Base-by-base conservation (phyloP, 2,113 vertebrate genomes). In the Elachura formosa region DNA sequence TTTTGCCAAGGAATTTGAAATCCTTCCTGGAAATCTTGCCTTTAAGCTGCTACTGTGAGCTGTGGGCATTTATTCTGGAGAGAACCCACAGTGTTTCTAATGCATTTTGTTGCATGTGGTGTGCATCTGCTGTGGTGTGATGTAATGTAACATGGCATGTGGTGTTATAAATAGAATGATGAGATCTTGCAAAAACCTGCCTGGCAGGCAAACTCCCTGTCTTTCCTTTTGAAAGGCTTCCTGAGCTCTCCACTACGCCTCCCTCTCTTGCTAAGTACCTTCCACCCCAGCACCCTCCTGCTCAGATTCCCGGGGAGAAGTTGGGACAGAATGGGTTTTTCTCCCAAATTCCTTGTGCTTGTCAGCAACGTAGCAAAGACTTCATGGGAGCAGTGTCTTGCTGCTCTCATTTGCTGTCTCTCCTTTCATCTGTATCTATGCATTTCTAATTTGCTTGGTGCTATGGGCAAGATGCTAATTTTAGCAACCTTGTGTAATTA, bases 151-250 rank as follows among this genome's bases (percentile, higher is more conserved):
- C 45, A 46, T 87, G 96, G 90, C 93, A 94, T 96, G 87, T 78
- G 38, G 61, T 71, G 93, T 92, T 96, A 98, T 97, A 98, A 98
- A 98, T 97, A 98, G 97, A 97, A 94, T 6, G 25, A 41, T 54
- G 82, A 90, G 48, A 90, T 94, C 89, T 85, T 87, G 96, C 87
- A 95, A 87, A 90, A 95, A 95, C 87, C 81, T 95, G 96, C 97
- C 97, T 95, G 72, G 85, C 87, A 96, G 96, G 96, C 96, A 96
- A 81, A 83, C 88, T 87, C 38, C 0, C 56, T 87, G 88, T 80
- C 69, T 85, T 84, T 75, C 62, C 56, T 90, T 81, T 62, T 81
- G 80, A 90, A 85, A 84, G 63, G 63, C 46, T 95, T 96, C 87
- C 91, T 76, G 38, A 83, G 71, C 79, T 80, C 45, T 87, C 51